Conservation (phyloP, 2,113 vertebrate genomes). For the Gallinago undulata region DNA sequence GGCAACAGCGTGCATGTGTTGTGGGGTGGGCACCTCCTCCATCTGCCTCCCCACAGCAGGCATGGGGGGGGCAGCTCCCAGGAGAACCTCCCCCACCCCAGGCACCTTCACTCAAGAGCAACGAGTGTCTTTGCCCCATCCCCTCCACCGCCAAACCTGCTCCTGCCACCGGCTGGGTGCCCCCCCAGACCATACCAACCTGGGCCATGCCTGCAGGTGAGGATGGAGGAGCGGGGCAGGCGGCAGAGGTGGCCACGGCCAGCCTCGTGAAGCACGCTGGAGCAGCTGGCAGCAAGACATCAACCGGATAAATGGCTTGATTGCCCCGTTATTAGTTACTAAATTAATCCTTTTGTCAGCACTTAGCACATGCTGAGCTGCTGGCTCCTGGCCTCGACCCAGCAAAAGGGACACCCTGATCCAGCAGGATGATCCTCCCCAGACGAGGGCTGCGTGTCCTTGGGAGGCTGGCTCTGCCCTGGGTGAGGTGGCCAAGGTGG, state of each 20-base stretch:
- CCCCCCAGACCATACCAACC: neutral
- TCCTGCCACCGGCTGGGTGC: neutral
- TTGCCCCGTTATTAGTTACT: conserved; percentile 45
- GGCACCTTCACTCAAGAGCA: neutral
- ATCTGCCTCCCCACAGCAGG: neutral
- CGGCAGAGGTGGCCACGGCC: neutral
- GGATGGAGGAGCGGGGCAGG: fast-evolving
- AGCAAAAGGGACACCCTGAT: neutral
- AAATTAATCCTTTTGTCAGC: conserved; percentile 54
- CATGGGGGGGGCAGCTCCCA: neutral
- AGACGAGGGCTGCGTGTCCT: neutral
- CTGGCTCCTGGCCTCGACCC: conserved; percentile 1
- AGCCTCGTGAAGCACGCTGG: neutral
- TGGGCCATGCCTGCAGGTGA: fast-evolving
- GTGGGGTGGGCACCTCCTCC: neutral
- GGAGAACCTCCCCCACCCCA: neutral
- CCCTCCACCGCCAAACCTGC: neutral
- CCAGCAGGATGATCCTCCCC: neutral
- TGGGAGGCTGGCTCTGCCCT: neutral
- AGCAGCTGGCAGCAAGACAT: neutral
- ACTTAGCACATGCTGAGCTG: conserved; percentile 22
- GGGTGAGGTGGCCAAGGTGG: neutral
- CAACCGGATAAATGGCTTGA: conserved; percentile 39
- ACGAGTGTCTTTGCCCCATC: neutral
- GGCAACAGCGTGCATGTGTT: fast-evolving